Evolutionary conservation across 2,113 vertebrate species (phyloP).

Genomic region (Edolisoma coerulescens): DNA sequence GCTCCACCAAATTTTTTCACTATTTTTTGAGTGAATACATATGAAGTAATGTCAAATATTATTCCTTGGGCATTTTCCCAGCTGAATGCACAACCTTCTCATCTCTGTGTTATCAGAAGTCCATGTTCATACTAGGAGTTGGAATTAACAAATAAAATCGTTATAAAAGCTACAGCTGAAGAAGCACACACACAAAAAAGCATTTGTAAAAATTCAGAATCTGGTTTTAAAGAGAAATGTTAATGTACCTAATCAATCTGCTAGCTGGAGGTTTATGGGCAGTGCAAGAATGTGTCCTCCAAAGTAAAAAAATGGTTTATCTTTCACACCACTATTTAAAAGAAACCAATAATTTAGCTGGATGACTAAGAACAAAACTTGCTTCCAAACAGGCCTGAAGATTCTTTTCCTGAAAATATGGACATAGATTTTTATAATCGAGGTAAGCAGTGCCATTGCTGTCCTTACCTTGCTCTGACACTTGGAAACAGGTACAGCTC

Average conservation of each 20-base stretch:
- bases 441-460: background rate
- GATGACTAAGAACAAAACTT: background rate
- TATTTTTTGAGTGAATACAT: background rate
- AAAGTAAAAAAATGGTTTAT: background rate
- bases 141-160: background rate
- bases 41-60: background rate
- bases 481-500: background rate
- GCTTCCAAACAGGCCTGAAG: background rate
- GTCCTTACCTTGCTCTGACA: background rate
- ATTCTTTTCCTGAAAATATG: background rate
- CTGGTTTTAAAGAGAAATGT: background rate
- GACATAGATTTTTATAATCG: background rate
- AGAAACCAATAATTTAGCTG: background rate
- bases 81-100: background rate
- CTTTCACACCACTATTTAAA: background rate
- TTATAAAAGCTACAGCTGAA: background rate
- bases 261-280: background rate
- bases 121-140: background rate
- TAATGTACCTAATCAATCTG: background rate
- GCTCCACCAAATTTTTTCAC: background rate
- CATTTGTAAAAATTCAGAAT: background rate
- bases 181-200: background rate
- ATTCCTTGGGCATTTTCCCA: background rate
- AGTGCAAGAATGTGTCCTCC: background rate
- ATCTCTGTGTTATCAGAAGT: background rate